Evolutionary conservation across 2,113 vertebrate genomes (phyloP).

Genomic region (Odocoileus virginianus): DNA sequence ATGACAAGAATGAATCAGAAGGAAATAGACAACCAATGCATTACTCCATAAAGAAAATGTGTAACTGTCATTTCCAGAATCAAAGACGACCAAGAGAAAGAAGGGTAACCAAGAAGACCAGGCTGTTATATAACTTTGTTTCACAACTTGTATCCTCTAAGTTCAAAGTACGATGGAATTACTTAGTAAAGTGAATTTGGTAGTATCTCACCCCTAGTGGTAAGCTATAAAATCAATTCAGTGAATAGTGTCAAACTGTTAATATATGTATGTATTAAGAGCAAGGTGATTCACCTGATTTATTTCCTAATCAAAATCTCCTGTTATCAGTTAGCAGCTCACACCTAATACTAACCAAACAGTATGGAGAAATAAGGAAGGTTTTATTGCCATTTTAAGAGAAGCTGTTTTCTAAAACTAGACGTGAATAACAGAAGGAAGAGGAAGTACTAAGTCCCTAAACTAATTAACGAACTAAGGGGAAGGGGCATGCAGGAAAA

Average conservation of each 20-base stretch:
- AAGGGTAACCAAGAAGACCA: neutral
- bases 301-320: constrained; percentile 19
- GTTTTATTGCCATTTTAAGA: constrained; percentile 21
- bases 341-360: neutral
- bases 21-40: neutral
- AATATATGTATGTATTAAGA: neutral
- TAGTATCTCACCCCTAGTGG: constrained; percentile 64
- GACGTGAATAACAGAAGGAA: constrained; percentile 71
- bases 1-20: neutral
- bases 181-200: constrained; percentile 60
- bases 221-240: neutral
- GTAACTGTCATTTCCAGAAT: neutral
- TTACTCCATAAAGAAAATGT: neutral
- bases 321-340: neutral
- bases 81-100: neutral
- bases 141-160: neutral
- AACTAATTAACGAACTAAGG: constrained; percentile 83
- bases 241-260: neutral
- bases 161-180: constrained; percentile 47
- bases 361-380: neutral
- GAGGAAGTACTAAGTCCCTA: constrained; percentile 81
- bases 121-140: neutral
- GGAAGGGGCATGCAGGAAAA: constrained; percentile 73
- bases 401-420: constrained; percentile 57
- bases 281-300: neutral